Base-by-base conservation (phyloP, 2,113 vertebrate species). In the Patagioenas fasciata region DNA sequence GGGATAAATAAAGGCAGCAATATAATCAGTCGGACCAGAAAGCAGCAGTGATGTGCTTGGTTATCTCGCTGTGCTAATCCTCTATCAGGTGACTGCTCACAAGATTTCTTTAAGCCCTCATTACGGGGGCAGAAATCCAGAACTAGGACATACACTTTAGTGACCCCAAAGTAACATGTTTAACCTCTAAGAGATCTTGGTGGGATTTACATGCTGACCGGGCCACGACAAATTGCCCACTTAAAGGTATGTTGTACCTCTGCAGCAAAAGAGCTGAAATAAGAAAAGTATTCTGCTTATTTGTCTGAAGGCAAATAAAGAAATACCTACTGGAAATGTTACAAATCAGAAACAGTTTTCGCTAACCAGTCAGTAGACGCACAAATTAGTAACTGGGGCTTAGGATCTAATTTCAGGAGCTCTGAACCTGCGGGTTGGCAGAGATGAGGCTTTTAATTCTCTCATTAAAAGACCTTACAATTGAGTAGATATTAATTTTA, bases 21-120 rank as follows among this genome's bases (percentile, higher is more conserved):
- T 16, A 44, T 15, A 81, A 87, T 89, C 54, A 71, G 62, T 0
- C 78, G 79, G 85, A 2, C 80, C 72, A 38, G 91, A 94, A 83
- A 62, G 93, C 48, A 66, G 75, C 66, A 88, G 91, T 9, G 85
- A 93, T 85, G 84, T 62, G 73, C 83, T 94, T 73, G 5, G 88
- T 89, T 97, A 93, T 95, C 90, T 92, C 88, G 77, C 87, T n/a
- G 57, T 38, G 93, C 96, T 98, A 98, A 99, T 98, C 98, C 97
- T 65, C 92, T 58, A 53, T 98, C 98, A 98, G 98, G 98, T 98
- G 98, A 98, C 96, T 97, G 88, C 97, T 99, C 98, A 98, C 97
- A 98, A 98, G 98, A 96, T 97, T 92, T 90, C 89, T 73, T 77
- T 95, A 95, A 97, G 91, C 87, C 58, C 95, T 94, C 81, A 75